phyloP scores from a whole-genome alignment of 1,140 invertebrate genomes.

The Lucilia cuprina region DNA sequence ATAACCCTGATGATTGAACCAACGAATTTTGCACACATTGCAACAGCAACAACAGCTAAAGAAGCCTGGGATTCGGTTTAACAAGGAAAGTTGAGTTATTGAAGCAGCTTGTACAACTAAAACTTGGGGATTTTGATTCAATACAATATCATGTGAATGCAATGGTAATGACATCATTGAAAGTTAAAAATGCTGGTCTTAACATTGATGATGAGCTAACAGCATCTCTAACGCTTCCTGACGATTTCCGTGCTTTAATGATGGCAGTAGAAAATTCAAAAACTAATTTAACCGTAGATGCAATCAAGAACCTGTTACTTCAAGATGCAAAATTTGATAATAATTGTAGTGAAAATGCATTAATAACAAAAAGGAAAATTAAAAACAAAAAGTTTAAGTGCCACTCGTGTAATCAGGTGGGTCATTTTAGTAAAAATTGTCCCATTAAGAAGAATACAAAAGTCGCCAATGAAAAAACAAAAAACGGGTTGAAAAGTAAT shows the following conservation, averaged over 20 bases:
- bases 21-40: conserved; percentile 35
- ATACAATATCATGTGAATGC: conserved; percentile 33
- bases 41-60: conserved; percentile 15
- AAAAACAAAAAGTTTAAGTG: too few relatives aligned
- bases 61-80: conserved; percentile 37
- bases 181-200: conserved; percentile 38
- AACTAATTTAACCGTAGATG: too few relatives aligned
- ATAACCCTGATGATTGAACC: conserved; percentile 33
- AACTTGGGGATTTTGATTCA: conserved; percentile 31
- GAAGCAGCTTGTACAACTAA: conserved; percentile 39
- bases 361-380: too few relatives aligned
- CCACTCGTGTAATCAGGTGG: too few relatives aligned
- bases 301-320: too few relatives aligned
- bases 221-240: conserved; percentile 37
- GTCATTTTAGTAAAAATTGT: too few relatives aligned
- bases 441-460: too few relatives aligned
- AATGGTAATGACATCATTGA: conserved; percentile 36
- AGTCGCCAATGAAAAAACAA: too few relatives aligned
- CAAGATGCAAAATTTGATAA: too few relatives aligned
- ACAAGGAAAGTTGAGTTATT: conserved; percentile 36
- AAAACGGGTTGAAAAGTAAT: too few relatives aligned
- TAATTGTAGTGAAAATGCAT: too few relatives aligned
- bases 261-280: conserved; percentile 27
- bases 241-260: conserved; percentile 34
- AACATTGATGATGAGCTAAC: conserved; percentile 36